Percentiles rank a stretch among this genome's conserved stretches.
Conservation (phyloP, 2,888 invertebrate species). For the Lasioglossum vierecki region DNA sequence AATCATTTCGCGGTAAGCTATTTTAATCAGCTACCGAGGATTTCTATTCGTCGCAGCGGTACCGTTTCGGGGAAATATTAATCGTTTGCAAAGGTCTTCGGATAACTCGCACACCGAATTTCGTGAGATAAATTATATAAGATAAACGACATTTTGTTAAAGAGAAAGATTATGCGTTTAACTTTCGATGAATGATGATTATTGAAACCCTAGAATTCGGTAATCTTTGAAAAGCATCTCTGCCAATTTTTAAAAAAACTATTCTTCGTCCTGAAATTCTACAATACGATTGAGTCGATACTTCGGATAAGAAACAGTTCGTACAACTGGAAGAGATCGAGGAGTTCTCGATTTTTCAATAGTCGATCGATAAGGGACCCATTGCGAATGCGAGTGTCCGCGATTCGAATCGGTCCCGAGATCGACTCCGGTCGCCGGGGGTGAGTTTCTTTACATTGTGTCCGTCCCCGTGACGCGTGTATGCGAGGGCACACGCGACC, state of each 20-base stretch:
- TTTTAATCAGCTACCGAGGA: not conserved
- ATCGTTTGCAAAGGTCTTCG: too few species aligned
- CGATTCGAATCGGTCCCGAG: constrained; percentile 3
- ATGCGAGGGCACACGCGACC: constrained; percentile 34
- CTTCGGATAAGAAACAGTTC: not conserved
- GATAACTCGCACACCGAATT: too few species aligned
- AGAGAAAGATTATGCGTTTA: too few species aligned
- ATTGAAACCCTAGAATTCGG: not conserved
- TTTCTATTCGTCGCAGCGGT: too few species aligned
- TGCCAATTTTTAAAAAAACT: not conserved
- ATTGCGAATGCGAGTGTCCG: not conserved
- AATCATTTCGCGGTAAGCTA: not conserved
- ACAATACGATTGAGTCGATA: too few species aligned
- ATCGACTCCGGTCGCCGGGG: constrained; percentile 36
- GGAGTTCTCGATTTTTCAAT: not conserved
- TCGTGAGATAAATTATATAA: too few species aligned
- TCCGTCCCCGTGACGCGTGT: constrained; percentile 34
- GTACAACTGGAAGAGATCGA: not conserved
- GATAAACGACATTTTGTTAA: too few species aligned
- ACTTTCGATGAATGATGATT: too few species aligned
- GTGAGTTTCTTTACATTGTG: constrained; percentile 47
- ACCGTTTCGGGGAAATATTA: too few species aligned
- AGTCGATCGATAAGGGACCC: not conserved
- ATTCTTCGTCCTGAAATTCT: too few species aligned
- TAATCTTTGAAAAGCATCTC: too few species aligned